These are phyloP conservation scores for Tetraneura akinire DNA, from an alignment of 1,140 invertebrate species.

Conservation along the genomic window DNA sequence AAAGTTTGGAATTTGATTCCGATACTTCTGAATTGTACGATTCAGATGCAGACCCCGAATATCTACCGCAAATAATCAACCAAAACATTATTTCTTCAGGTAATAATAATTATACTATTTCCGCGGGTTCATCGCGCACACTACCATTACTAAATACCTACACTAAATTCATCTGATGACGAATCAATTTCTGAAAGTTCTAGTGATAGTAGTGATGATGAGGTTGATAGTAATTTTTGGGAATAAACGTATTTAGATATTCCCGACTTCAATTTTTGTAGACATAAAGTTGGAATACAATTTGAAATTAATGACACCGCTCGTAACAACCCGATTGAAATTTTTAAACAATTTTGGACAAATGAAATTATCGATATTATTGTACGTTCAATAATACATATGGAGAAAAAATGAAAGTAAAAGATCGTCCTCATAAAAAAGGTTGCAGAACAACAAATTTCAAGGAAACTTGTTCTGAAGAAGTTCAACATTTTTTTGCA, in stretches of 20 bases:
- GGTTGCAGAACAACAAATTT: too few species aligned
- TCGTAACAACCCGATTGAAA: background rate
- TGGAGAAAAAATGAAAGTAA: background rate
- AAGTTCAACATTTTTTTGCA: slow-evolving; percentile 8
- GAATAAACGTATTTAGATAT: slow-evolving; percentile 1
- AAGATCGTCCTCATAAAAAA: background rate
- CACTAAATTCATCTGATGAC: background rate
- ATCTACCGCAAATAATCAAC: background rate
- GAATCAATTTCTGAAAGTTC: background rate
- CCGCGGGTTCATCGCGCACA: background rate
- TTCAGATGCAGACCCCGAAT: background rate
- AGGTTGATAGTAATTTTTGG: background rate
- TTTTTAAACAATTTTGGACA: slow-evolving; percentile 9
- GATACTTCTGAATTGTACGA: background rate
- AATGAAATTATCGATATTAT: background rate
- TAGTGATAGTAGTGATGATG: background rate
- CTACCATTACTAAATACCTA: background rate
- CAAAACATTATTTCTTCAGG: background rate
- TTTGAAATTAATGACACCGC: background rate
- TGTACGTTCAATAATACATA: background rate
- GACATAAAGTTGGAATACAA: background rate
- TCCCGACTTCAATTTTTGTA: background rate
- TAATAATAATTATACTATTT: slow-evolving; percentile 9
- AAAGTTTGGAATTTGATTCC: slow-evolving; percentile 9
- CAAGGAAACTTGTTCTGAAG: background rate